These are phyloP conservation scores for Erynnis tages DNA, from an alignment of 2,888 invertebrate species.

Conservation along the genomic window DNA sequence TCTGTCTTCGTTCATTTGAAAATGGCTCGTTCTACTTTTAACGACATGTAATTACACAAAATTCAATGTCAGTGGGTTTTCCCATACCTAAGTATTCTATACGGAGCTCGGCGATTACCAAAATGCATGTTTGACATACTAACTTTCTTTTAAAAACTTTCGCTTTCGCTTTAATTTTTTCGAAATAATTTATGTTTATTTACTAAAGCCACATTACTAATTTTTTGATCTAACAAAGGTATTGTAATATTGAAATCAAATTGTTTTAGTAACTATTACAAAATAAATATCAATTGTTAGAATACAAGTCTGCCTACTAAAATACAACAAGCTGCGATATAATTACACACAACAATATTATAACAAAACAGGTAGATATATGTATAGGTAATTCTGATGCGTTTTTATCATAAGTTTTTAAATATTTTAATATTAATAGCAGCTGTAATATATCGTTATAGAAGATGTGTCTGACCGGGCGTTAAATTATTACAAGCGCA, in stretches of 20 bases:
- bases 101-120: conserved; percentile 1
- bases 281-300: too few relatives aligned
- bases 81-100: background rate
- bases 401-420: background rate
- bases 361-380: too few relatives aligned
- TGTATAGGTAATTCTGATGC: background rate
- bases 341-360: too few relatives aligned
- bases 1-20: too few relatives aligned
- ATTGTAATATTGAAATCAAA: too few relatives aligned
- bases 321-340: too few relatives aligned
- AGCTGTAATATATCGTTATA: background rate
- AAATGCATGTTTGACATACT: conserved; percentile 18
- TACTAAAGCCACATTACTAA: too few relatives aligned
- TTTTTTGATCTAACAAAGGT: too few relatives aligned
- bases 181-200: background rate
- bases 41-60: background rate
- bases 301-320: too few relatives aligned
- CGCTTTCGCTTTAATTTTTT: conserved; percentile 16
- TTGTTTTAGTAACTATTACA: too few relatives aligned
- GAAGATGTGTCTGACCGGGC: background rate
- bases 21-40: too few relatives aligned
- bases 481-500: background rate
- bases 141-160: conserved; percentile 19
- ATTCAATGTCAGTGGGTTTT: background rate
- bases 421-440: background rate